Conservation (phyloP, 2,888 invertebrate species). For the Drosophila algonquin region DNA sequence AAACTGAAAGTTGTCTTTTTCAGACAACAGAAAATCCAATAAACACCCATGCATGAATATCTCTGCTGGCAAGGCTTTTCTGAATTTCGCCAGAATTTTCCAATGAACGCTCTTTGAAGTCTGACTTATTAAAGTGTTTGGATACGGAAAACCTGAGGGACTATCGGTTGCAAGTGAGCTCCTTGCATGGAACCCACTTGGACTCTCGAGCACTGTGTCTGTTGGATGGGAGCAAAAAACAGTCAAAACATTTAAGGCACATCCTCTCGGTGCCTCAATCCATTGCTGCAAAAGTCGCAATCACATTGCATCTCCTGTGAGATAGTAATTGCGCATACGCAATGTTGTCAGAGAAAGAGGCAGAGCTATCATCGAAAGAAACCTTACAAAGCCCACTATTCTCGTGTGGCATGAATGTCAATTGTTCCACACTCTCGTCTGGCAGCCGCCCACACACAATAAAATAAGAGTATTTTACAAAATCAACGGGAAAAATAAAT, state of each 20-base stretch:
- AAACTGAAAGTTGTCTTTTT: too few species aligned
- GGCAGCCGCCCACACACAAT: slow-evolving; percentile 14
- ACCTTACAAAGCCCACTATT: slow-evolving; percentile 7
- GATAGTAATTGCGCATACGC: slow-evolving; percentile 52
- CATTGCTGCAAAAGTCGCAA: slow-evolving; percentile 36
- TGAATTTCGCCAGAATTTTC: not conserved
- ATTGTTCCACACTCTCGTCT: slow-evolving; percentile 18
- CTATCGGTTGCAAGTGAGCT: not conserved
- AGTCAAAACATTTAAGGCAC: slow-evolving; percentile 17
- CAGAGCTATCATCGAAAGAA: slow-evolving; percentile 23
- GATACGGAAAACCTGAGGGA: not conserved
- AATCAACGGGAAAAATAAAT: slow-evolving; percentile 22
- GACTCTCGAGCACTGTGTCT: not conserved
- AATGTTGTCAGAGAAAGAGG: slow-evolving; percentile 22
- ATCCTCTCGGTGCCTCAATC: slow-evolving; percentile 9
- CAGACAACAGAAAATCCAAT: too few species aligned
- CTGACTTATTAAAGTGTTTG: not conserved
- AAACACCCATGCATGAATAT: too few species aligned
- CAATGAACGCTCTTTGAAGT: not conserved
- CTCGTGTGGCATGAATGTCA: slow-evolving; percentile 23
- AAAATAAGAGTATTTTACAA: slow-evolving; percentile 23
- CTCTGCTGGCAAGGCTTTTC: too few species aligned
- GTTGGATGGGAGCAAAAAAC: too few species aligned
- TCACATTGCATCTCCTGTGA: slow-evolving; percentile 28
- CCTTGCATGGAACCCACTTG: not conserved